Evolutionary conservation across 2,113 vertebrate species (phyloP).

Genomic region (Heterotis niloticus): DNA sequence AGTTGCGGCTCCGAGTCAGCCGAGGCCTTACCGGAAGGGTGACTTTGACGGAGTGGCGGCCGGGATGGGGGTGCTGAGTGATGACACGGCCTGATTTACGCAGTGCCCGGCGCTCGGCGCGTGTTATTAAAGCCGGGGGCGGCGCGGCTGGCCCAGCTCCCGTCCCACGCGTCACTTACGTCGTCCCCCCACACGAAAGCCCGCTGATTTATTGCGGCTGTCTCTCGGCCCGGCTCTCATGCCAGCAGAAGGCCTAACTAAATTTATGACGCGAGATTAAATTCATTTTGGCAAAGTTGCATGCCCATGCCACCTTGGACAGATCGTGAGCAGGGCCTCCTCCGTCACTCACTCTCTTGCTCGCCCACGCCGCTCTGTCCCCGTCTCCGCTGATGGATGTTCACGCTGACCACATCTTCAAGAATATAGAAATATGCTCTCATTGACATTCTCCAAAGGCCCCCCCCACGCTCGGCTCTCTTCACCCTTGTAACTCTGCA

Average conservation of each 20-base stretch:
- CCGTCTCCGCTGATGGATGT: conserved; percentile 45
- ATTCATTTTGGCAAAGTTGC: conserved; percentile 25
- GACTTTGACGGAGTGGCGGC: conserved; percentile 7
- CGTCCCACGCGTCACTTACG: not conserved
- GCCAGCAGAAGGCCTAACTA: conserved; percentile 10
- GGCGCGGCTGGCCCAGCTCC: not conserved
- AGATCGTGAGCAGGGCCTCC: not conserved
- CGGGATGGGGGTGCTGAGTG: not conserved
- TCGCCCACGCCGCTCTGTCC: not conserved
- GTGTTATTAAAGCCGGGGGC: conserved; percentile 13
- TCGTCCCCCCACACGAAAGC: not conserved
- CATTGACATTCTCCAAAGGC: conserved; percentile 5
- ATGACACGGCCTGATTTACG: not conserved
- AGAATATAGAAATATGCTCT: conserved; percentile 36
- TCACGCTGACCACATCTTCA: conserved; percentile 35
- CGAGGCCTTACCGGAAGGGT: not conserved
- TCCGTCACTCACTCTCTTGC: conserved; percentile 7
- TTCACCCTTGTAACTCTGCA: conserved; percentile 1
- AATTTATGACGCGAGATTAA: conserved; percentile 27
- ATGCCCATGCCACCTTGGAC: conserved; percentile 12
- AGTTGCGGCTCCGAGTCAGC: too few relatives aligned
- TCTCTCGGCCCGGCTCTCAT: not conserved
- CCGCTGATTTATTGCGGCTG: conserved; percentile 23
- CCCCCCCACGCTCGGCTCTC: conserved; percentile 16
- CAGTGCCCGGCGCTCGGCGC: not conserved